Evolutionary conservation across 2,113 vertebrate species (phyloP).

Genomic region (Tragelaphus buxtoni): DNA sequence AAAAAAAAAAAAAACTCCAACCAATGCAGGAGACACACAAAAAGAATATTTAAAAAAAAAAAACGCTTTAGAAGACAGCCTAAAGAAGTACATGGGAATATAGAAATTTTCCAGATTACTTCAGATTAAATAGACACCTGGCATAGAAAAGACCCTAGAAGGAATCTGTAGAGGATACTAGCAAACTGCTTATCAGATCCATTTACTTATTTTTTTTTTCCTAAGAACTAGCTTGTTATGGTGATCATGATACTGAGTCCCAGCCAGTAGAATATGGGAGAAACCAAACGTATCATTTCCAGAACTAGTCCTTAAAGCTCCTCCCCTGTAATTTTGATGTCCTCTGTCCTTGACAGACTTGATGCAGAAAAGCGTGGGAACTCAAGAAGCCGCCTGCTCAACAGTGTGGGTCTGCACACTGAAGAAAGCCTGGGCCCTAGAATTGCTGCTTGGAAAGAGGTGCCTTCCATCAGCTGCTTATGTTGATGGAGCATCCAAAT

Average conservation of each 20-base stretch:
- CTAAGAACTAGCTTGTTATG: background rate
- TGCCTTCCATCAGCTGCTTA: rapidly evolving
- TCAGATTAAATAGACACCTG: background rate
- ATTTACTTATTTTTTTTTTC: background rate
- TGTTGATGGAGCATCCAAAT: background rate
- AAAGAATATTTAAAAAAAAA: background rate
- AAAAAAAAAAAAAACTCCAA: background rate
- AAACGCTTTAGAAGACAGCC: background rate
- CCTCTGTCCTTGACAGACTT: background rate
- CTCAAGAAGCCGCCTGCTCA: background rate
- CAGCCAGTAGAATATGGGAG: background rate
- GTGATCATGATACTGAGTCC: background rate
- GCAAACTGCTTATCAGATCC: background rate
- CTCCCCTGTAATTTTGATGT: background rate
- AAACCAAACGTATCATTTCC: background rate
- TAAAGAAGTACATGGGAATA: background rate
- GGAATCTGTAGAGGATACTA: background rate
- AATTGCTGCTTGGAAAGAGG: background rate
- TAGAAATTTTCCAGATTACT: background rate
- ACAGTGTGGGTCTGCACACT: background rate
- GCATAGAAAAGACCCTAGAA: background rate
- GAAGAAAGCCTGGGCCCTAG: background rate
- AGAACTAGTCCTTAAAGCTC: background rate
- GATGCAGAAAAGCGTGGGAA: background rate
- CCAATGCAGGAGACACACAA: background rate